These are phyloP conservation scores for Oppia nitens DNA, from an alignment of 1,140 invertebrate genomes.

Conservation along the genomic window DNA sequence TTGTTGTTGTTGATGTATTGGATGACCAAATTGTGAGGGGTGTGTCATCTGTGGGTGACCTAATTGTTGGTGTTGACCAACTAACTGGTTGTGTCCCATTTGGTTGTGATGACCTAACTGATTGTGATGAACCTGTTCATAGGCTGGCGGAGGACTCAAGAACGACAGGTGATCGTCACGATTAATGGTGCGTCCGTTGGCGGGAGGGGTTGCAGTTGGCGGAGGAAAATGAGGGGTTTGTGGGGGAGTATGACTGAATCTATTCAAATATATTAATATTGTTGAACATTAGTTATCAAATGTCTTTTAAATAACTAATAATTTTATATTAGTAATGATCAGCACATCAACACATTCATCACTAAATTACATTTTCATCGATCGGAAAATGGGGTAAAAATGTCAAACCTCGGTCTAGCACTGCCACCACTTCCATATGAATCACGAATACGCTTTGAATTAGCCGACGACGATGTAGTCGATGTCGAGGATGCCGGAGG, in stretches of 20 bases:
- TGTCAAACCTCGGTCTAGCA: conserved; percentile 15
- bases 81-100: conserved; percentile 1
- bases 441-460: conserved; percentile 39
- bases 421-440: conserved; percentile 35
- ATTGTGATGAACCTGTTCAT: conserved; percentile 14
- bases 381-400: not conserved
- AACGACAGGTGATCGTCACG: conserved; percentile 17
- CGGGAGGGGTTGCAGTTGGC: conserved; percentile 19
- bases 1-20: conserved; percentile 5
- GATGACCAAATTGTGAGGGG: conserved; percentile 6
- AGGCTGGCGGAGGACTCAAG: conserved; percentile 17
- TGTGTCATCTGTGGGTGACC: conserved; percentile 7
- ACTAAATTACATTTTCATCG: not conserved
- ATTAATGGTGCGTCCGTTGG: not conserved
- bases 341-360: conserved; percentile 26
- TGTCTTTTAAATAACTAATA: conserved; percentile 3
- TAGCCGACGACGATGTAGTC: conserved; percentile 29
- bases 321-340: conserved; percentile 26
- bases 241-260: conserved; percentile 32
- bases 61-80: conserved; percentile 10
- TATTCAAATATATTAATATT: conserved; percentile 30
- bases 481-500: conserved; percentile 31
- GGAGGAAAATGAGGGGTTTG: conserved; percentile 32
- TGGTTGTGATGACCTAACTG: too few species aligned
- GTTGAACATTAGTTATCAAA: conserved; percentile 33